Conservation (phyloP, 2,113 vertebrate genomes). For the Telmatochromis brichardi region DNA sequence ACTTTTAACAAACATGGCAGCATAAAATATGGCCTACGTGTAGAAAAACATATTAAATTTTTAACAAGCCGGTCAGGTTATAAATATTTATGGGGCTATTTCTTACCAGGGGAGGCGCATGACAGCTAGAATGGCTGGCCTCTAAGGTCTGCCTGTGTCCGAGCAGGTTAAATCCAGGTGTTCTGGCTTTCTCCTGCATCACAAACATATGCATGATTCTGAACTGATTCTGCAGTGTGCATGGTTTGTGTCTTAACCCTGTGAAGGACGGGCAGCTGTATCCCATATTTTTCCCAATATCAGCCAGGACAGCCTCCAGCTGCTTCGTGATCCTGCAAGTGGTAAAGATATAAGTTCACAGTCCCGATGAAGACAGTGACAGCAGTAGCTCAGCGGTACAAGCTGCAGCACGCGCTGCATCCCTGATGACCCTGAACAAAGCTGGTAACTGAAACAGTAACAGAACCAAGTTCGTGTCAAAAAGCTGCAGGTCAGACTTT, state of each 20-base stretch:
- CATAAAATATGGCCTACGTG: background rate
- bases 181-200: background rate
- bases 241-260: background rate
- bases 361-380: background rate
- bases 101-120: background rate
- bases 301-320: accelerated
- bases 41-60: background rate
- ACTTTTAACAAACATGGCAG: background rate
- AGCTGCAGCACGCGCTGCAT: background rate
- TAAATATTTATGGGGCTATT: background rate
- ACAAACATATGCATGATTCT: background rate
- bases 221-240: background rate
- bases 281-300: background rate
- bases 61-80: background rate
- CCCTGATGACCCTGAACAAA: background rate
- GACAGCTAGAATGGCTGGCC: background rate
- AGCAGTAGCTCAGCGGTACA: background rate
- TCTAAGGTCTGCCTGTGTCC: background rate
- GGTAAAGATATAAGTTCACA: background rate
- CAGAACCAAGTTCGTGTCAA: background rate
- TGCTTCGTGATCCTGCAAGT: background rate
- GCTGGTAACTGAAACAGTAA: background rate
- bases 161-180: background rate
- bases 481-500: background rate
- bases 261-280: background rate